Base-by-base conservation (phyloP, 2,113 vertebrate genomes). In the Chamaetylas fuelleborni region DNA sequence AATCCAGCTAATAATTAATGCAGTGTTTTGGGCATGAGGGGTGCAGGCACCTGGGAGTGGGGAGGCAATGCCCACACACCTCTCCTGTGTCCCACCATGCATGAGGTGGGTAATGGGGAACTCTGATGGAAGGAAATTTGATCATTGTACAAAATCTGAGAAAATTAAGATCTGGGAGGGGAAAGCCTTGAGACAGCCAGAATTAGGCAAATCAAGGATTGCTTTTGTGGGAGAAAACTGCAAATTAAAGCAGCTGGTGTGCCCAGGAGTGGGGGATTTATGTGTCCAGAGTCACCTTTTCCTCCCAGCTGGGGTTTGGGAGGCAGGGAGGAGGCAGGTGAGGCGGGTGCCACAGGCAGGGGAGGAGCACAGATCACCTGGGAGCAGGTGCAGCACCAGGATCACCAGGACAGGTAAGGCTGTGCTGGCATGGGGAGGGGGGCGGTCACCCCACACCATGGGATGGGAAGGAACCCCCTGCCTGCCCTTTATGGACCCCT, bases 361-460 rank as follows among this genome's bases (percentile, higher is more conserved):
- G 96, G 96, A 91, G 96, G 96, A 96, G 96, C 93, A 24, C 9
- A 4, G 74, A 19, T 67, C 66, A 85, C 85, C 88, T 90, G 95
- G 81, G n/a, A 16, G 3, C 89, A 94, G 92, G 93, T 82, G 43
- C 62, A 12, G 56, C 73, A 24, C 42, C 10, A 1, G 69, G 61
- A 86, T 48, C 89, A 5, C 5, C 11, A 1, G 16, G n/a, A 4
- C 83, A 82, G 93, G 96, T 96, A 93, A 60, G 53, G 60, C 38
- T 81, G 40, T 4, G 9, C 56, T 19, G 72, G 16, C 19, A 20
- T 14, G 2, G 54, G 33, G 4, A 16, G 25, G 34, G 24, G 40
- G 8, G 7, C 50, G 38, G 16, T 19, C 64, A 24, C 18, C 28
- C 70, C 0, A 1, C 38, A 5, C 16, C 2, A 0, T 19, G 47